Evolutionary conservation across 2,888 invertebrate species (phyloP).

Genomic region (Oscheius sp.): DNA sequence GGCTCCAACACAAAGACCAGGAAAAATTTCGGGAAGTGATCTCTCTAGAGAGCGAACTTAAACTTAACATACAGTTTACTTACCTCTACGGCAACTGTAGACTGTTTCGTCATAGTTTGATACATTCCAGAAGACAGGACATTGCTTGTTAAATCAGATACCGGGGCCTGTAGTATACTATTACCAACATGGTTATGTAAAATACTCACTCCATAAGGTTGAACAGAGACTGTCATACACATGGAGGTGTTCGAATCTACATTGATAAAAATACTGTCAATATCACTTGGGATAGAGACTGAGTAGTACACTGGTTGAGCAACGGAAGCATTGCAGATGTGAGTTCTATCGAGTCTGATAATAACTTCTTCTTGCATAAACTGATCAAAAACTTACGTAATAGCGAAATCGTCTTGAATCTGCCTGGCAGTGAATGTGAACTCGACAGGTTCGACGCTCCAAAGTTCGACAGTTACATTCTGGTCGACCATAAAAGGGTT

Average conservation of each 20-base stretch:
- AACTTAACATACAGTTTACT: not conserved
- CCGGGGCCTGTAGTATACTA: constrained; percentile 82
- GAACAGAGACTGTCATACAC: constrained; percentile 85
- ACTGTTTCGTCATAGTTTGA: constrained; percentile 83
- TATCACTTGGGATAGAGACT: constrained; percentile 78
- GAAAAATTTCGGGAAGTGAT: constrained; percentile 79
- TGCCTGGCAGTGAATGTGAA: constrained; percentile 47
- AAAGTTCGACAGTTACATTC: constrained; percentile 49
- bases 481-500: constrained; percentile 46
- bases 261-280: constrained; percentile 63
- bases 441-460: constrained; percentile 44
- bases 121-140: constrained; percentile 81
- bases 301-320: constrained; percentile 80
- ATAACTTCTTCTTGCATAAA: not conserved
- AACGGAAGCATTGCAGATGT: constrained; percentile 71
- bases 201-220: constrained; percentile 79
- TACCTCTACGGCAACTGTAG: constrained; percentile 81
- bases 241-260: constrained; percentile 76
- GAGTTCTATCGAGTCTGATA: constrained; percentile 43
- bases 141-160: constrained; percentile 84
- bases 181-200: not conserved
- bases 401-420: constrained; percentile 43
- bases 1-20: constrained; percentile 84
- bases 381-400: constrained; percentile 43
- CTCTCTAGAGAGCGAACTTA: constrained; percentile 77